Conservation (phyloP, 35 echinoderm and acorn worm genomes). For the Apostichopus japonicus region DNA sequence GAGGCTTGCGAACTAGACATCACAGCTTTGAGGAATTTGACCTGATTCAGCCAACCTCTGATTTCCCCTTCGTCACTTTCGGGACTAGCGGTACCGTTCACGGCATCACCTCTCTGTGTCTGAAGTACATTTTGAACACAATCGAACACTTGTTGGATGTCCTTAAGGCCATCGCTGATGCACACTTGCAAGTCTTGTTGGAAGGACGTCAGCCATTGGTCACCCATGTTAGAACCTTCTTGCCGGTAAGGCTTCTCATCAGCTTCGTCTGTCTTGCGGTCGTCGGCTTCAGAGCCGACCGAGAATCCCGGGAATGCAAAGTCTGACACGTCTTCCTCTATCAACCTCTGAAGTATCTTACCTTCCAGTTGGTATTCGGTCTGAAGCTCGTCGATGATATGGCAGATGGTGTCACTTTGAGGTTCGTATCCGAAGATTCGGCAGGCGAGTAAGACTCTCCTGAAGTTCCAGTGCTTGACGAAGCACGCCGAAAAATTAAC, state of each 20-base stretch:
- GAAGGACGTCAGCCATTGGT: conserved; percentile 22
- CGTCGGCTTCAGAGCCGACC: background rate
- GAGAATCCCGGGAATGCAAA: conserved; percentile 41
- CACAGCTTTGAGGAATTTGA: conserved; percentile 40
- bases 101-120: background rate
- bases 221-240: conserved; percentile 1
- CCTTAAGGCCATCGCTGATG: conserved; percentile 19
- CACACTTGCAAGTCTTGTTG: conserved; percentile 26
- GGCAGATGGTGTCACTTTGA: conserved; percentile 11
- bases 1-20: background rate
- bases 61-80: background rate
- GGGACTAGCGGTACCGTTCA: background rate
- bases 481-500: conserved; percentile 25
- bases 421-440: conserved; percentile 16
- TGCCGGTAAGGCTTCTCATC: conserved; percentile 13
- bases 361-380: conserved; percentile 24
- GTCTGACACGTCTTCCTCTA: background rate
- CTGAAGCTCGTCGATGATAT: conserved; percentile 9
- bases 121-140: conserved; percentile 16
- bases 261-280: background rate
- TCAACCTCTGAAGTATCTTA: conserved; percentile 30
- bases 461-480: conserved; percentile 36
- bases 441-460: conserved; percentile 20
- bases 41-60: conserved; percentile 26
- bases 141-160: conserved; percentile 25